A percentile compares a stretch with the other conserved stretches of the same genome.
phyloP scores from a whole-genome alignment of 2,797 vertebrate species.

The Apogon talboti region DNA sequence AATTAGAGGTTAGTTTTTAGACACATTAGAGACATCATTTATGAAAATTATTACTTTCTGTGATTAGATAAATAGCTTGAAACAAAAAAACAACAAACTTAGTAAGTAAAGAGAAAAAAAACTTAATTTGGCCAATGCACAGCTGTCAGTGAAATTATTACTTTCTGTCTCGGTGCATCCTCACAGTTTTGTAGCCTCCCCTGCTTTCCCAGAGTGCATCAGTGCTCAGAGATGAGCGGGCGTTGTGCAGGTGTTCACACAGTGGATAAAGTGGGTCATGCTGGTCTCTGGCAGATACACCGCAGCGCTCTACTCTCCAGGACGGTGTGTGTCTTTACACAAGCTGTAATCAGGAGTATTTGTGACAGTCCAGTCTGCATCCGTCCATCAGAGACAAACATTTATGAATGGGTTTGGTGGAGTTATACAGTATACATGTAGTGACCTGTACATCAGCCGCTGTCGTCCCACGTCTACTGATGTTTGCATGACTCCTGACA shows the following conservation, averaged over 20 bases:
- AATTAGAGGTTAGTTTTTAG: neutral
- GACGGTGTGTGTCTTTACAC: neutral
- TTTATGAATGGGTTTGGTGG: neutral
- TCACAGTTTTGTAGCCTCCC: neutral
- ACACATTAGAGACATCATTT: neutral
- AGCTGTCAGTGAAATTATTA: neutral
- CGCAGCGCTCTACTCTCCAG: conserved; percentile 17
- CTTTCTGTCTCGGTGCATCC: neutral
- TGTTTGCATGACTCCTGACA: neutral
- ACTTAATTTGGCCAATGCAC: neutral
- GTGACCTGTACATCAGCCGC: no score
- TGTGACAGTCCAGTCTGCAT: neutral
- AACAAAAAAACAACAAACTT: neutral
- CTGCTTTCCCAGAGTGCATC: conserved; percentile 36
- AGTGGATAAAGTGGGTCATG: conserved; percentile 63
- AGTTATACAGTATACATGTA: neutral
- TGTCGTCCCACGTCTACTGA: neutral
- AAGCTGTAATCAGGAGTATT: neutral
- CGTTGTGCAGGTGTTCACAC: conserved; percentile 63
- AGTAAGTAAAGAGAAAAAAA: neutral
- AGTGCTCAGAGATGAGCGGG: conserved; percentile 15
- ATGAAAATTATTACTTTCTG: no score
- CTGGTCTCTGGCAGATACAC: conserved; percentile 21
- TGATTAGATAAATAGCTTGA: no score
- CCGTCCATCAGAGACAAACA: neutral